Evolutionary conservation across 2,113 vertebrate genomes (phyloP).

Genomic region (Pholis gunnellus): DNA sequence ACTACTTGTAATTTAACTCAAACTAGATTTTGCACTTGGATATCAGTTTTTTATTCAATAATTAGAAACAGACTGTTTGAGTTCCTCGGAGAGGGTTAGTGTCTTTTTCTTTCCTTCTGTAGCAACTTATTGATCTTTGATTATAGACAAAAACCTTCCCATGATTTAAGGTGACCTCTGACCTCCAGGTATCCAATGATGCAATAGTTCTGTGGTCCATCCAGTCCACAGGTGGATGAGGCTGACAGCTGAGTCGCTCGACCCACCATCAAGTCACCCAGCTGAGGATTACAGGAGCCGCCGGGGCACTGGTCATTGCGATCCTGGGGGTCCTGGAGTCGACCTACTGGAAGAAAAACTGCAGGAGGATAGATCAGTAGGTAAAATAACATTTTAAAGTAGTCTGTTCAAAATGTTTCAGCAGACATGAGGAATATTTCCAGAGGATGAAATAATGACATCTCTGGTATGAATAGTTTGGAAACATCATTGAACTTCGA

Average conservation of each 20-base stretch:
- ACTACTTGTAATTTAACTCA: not conserved
- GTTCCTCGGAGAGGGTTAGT: not conserved
- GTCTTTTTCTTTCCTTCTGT: not conserved
- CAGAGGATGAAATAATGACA: not conserved
- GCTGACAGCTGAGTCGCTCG: constrained; percentile 83
- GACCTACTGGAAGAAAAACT: constrained; percentile 76
- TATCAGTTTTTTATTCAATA: not conserved
- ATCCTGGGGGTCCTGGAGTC: constrained; percentile 70
- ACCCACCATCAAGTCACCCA: constrained; percentile 89
- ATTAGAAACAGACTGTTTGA: not conserved
- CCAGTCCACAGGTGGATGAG: constrained; percentile 88
- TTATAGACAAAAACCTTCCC: not conserved
- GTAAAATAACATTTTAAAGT: not conserved
- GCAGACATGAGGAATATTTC: not conserved
- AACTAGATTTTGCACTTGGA: not conserved
- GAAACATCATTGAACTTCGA: not conserved
- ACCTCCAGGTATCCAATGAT: constrained; percentile 92
- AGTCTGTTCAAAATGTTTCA: not conserved
- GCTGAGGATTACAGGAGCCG: constrained; percentile 80
- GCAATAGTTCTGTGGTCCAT: constrained; percentile 88
- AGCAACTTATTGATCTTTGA: not conserved
- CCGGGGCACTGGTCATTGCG: constrained; percentile 69
- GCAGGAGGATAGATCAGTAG: not conserved
- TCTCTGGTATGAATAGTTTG: not conserved
- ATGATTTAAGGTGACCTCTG: not conserved